Evolutionary conservation across 2,113 vertebrate species (phyloP), one percentile per base, ranked within the genome.

Genomic region (Gymnocephalus cernua): DNA sequence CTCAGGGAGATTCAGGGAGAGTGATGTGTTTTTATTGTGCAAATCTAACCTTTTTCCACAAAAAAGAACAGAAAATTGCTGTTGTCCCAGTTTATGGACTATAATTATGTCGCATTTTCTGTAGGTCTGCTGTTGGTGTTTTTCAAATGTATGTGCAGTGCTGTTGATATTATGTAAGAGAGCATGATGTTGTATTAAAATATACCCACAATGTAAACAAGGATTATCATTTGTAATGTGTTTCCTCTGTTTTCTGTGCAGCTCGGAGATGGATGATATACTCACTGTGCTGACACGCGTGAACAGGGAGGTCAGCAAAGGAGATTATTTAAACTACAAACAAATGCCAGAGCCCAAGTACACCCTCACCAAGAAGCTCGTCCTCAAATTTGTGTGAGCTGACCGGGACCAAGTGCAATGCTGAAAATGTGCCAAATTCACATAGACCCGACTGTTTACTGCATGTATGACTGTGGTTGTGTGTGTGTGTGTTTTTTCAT

Each of bases 281-380:
- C 95, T 96, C 27, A 89, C 86, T 54, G 95, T 97, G 73, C 93
- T 98, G 88, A 96, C 96, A 8, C 89, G 89, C 0, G 97, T 98
- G 74, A 98, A 97, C 93, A 59, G 85, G 16, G 95, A 96, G 23
- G 94, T 98, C 76, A 95, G 97, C 82, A 92, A 68, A 16, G 88
- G 92, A 69, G 32, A 51, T 0, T 89, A 6, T 56, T 1, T 2
- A 21, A 0, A 0, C 0, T 0, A 18, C 45, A 97, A 96, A 50
- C 97, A 97, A 88, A 98, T 98, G 96, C 97, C 97, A 0, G 89
- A 97, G 80, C 96, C 96, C 2, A 96, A 94, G 23, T 96, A 96
- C 87, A 97, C 96, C 0, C 82, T 98, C 58, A 95, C 92, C 44
- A 97, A 96, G 91, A 97, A 92, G 61, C 95, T 98, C 0, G 74